Percentiles rank a stretch among this genome's conserved stretches.
phyloP scores from a whole-genome alignment of 2,113 vertebrate genomes.

The Strix uralensis region DNA sequence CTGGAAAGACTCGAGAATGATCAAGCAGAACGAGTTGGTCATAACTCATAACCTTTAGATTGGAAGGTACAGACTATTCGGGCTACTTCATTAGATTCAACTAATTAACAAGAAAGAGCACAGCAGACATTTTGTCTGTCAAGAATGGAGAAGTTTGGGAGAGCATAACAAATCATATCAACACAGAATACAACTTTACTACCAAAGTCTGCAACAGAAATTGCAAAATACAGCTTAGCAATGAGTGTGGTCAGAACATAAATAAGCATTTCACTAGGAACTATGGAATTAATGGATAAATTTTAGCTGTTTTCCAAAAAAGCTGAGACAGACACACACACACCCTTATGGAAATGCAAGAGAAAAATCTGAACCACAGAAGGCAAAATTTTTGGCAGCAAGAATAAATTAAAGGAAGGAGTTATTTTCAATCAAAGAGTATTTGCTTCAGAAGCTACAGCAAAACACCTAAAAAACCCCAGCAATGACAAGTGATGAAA shows the following conservation, averaged over 20 bases:
- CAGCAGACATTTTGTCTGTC: neutral
- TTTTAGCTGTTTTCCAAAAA: neutral
- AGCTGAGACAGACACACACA: accelerated
- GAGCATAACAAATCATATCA: neutral
- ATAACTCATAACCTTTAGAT: neutral
- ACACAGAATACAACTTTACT: neutral
- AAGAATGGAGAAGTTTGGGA: neutral
- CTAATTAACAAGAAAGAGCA: neutral
- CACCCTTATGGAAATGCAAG: neutral
- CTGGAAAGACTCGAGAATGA: neutral
- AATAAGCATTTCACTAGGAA: neutral
- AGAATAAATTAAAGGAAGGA: neutral
- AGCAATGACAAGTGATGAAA: neutral
- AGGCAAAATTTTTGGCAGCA: neutral
- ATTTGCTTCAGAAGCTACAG: neutral
- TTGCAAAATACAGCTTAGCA: neutral
- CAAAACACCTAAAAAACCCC: neutral
- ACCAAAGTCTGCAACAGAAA: neutral
- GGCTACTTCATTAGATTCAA: neutral
- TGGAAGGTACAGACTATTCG: neutral
- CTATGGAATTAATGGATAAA: neutral
- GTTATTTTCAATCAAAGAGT: neutral
- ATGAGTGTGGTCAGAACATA: neutral
- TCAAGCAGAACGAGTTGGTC: neutral
- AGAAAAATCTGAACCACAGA: neutral